phyloP scores from a whole-genome alignment of 2,113 vertebrate species.

The Fregetta grallaria region DNA sequence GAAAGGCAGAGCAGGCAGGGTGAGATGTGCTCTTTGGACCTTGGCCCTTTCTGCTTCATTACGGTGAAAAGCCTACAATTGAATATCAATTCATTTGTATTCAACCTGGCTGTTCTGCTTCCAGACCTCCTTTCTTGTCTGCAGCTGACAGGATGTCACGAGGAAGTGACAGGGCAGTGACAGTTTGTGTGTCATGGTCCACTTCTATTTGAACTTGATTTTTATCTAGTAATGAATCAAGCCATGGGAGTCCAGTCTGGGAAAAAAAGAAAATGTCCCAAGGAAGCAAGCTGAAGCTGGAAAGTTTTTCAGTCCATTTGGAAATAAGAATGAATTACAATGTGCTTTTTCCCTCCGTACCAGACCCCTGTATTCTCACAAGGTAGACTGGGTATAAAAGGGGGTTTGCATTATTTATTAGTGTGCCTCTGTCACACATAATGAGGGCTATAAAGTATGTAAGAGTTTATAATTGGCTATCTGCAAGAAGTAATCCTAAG shows the following conservation, averaged over 20 bases:
- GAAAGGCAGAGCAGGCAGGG: background rate
- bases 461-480: conserved; percentile 67
- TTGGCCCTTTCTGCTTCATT: background rate
- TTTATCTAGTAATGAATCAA: conserved; percentile 50
- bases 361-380: conserved; percentile 30
- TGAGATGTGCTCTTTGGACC: background rate
- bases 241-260: conserved; percentile 12
- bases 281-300: background rate
- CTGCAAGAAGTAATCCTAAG: conserved; percentile 51
- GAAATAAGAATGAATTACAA: conserved; percentile 48
- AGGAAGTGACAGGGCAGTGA: conserved; percentile 15
- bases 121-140: conserved; percentile 21
- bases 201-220: conserved; percentile 47
- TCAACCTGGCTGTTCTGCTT: background rate
- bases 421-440: conserved; percentile 52
- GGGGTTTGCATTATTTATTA: conserved; percentile 64
- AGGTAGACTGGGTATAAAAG: conserved; percentile 46
- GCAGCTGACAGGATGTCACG: background rate
- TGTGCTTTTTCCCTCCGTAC: background rate
- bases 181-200: conserved; percentile 8
- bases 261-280: background rate
- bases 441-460: conserved; percentile 58
- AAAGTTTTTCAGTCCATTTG: conserved; percentile 44
- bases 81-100: conserved; percentile 28
- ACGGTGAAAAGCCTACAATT: background rate